Evolutionary conservation across 2,888 invertebrate species (phyloP), one percentile per base, ranked within the genome.

Genomic region (Watsonalla cultraria): DNA sequence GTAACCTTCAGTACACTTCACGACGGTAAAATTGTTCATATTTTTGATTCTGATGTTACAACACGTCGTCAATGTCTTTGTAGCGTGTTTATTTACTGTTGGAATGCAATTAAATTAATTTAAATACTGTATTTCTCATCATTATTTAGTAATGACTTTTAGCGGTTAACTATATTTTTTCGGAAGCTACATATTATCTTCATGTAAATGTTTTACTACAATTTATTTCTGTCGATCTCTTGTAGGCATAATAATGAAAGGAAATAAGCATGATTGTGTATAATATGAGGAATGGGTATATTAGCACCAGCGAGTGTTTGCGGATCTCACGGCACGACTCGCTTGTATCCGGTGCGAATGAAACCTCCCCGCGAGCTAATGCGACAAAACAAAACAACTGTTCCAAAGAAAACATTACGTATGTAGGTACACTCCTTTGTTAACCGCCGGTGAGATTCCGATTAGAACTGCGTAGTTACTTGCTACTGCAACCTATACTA

Each of bases 291-390:
- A 73, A 75, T 72, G 70, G 64, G 68, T 66, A 72, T 70, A 78
- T 79, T 79, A 74, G 76, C 78, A 70, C 75, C 70, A 67, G 62
- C 61, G 67, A 55, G 62, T 56, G 79, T 87, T 86, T 86, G 80
- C 77, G 54, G 73, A 86, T 88, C 88, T 80, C 87, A 88, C 85
- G 78, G 63, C 65, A 62, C 62, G 57, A 65, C 65, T 67, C 66
- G 64, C 58, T 56, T 61, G 76, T 76, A 79, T 84, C 84, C 84
- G 80, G 79, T 72, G 76, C 73, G 66, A 76, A 75, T 68, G 64
- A 61, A 70, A 62, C 66, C 67, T 62, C 61, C 57, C 58, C 58
- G 64, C 63, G 62, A 66, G 55, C 61, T 58, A 61, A 63, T 55
- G 64, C 63, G 62, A 70, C 68, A 63, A 60, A 72, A 72, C 68